Evolutionary conservation across 2,888 invertebrate genomes (phyloP).

Genomic region (Caenorhabditis angaria): DNA sequence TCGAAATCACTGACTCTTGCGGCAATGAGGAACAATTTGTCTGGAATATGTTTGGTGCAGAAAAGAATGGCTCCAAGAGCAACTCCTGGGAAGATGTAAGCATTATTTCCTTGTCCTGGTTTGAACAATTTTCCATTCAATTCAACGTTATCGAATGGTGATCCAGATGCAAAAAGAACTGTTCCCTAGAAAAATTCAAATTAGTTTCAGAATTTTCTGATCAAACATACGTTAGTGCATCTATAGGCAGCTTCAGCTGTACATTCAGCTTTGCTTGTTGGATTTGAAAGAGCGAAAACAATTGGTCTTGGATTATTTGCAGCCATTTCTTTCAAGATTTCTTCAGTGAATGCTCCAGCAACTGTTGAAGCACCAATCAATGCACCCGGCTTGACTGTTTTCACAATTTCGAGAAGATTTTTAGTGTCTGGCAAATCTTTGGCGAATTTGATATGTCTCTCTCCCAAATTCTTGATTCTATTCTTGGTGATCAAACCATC

Average conservation of each 20-base stretch:
- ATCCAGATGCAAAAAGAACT: conserved; percentile 92
- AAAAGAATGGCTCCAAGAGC: conserved; percentile 92
- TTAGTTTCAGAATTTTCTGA: not conserved
- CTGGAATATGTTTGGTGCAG: conserved; percentile 90
- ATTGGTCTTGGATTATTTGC: conserved; percentile 85
- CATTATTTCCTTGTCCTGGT: conserved; percentile 97
- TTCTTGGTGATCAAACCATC: conserved; percentile 88
- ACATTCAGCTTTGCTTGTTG: conserved; percentile 96
- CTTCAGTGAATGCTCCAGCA: conserved; percentile 89
- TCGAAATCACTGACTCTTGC: conserved; percentile 79
- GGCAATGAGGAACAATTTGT: conserved; percentile 91
- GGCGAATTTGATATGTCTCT: conserved; percentile 56
- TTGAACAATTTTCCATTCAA: conserved; percentile 83
- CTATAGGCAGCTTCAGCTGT: conserved; percentile 97
- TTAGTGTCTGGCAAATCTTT: conserved; percentile 80
- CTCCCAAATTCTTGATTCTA: conserved; percentile 52
- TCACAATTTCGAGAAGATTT: conserved; percentile 84
- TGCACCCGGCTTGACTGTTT: conserved; percentile 84
- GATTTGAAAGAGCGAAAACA: conserved; percentile 97
- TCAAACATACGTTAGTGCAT: conserved; percentile 80
- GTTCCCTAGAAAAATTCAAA: conserved; percentile 79
- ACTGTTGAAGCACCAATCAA: conserved; percentile 94
- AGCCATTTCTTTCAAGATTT: conserved; percentile 87
- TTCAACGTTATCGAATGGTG: conserved; percentile 88
- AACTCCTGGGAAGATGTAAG: conserved; percentile 94